Evolutionary conservation across 1,140 invertebrate species (phyloP), one percentile per base, ranked within the genome.

Genomic region (Thrips palmi): DNA sequence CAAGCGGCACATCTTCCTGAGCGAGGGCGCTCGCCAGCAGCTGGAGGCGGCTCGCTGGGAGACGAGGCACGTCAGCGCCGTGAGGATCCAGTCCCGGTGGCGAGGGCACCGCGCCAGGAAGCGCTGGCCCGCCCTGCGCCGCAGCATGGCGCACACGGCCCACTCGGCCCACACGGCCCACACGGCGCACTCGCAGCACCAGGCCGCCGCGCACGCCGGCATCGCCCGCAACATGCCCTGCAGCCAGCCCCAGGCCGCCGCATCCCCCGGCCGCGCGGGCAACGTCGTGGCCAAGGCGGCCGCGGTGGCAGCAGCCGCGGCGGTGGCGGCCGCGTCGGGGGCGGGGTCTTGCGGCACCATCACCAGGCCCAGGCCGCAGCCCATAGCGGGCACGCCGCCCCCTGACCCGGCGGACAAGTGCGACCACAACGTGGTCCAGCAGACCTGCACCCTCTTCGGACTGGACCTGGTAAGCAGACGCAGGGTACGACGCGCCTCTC

Each of bases 21-120:
- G 87, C 60, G 89, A 94, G 60, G 82, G 83, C 5, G 85, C 88
- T 43, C 67, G 89, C 12, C 89, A 93, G 59, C 70, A 84, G 44
- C 58, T 91, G 33, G 89, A 93, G 60, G 37, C 36, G 12, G 25
- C 45, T 6, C 63, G 86, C 35, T 70, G 70, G 10, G 75, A 80
- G 38, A 81, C 74, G 1, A 63, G 83, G 2, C 70, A 77, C 42
- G 68, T 71, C 44, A 82, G 84, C 2, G 85, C 86, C 0, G 54
- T 61, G 7, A 47, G 70, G 4, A 78, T 86, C 47, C 75, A 94
- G 60, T 61, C 79, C 0, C 72, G 70, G 7, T 88, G 84, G 84
- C 68, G 83, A 29, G 80, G 80, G 0, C 83, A 74, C 69, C 63
- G 71, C 41, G 65, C 72, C 43, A 60, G 80, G 32, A 71, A 71